These are phyloP conservation scores for Stichodactyla helianthus DNA, from an alignment of 64 coral and sea anemone species.

Conservation along the genomic window DNA sequence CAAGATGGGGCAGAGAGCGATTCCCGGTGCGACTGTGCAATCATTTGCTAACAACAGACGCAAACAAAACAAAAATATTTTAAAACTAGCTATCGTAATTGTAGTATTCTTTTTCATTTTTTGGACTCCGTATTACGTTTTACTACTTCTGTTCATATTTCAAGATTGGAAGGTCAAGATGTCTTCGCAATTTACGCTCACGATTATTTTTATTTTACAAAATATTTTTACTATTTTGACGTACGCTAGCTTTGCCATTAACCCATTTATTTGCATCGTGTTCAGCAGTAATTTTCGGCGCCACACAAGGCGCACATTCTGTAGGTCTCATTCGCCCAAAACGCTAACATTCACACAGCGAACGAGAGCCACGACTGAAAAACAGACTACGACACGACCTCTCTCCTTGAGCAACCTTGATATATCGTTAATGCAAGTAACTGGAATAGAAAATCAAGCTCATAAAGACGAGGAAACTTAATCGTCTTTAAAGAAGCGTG, in stretches of 20 bases:
- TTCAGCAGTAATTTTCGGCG: conserved; percentile 15
- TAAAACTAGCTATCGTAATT: conserved; percentile 4
- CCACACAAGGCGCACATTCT: not conserved
- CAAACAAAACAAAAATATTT: conserved; percentile 7
- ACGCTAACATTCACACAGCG: not conserved
- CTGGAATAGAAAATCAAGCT: not conserved
- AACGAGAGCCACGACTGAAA: not conserved
- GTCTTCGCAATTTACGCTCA: not conserved
- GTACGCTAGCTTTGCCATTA: conserved; percentile 2
- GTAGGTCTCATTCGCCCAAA: not conserved
- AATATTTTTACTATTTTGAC: not conserved
- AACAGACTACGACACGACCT: not conserved
- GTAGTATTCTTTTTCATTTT: conserved; percentile 11
- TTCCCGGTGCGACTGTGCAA: not conserved
- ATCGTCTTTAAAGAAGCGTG: not conserved
- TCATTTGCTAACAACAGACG: not conserved
- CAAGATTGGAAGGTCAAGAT: not conserved
- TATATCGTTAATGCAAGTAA: not conserved
- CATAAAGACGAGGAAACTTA: not conserved
- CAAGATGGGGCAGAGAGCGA: not conserved
- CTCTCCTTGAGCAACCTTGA: not conserved
- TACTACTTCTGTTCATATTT: not conserved
- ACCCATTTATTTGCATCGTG: not conserved
- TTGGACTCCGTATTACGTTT: conserved; percentile 8
- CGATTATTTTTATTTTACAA: not conserved